phyloP scores from a whole-genome alignment of 2,113 vertebrate species.

The Gopherus evgoodei region DNA sequence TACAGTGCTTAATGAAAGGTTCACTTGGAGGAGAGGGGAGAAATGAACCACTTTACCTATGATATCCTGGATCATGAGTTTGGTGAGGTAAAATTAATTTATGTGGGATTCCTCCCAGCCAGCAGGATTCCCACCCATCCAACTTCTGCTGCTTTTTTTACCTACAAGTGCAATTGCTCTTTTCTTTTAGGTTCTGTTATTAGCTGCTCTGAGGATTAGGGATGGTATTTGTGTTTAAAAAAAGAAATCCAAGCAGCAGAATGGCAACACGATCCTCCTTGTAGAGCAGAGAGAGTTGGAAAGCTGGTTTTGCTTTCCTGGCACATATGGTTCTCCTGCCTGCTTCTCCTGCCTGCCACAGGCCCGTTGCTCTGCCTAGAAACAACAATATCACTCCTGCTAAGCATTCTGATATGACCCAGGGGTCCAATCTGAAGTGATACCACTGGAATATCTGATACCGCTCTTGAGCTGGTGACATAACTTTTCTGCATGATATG shows the following conservation, averaged over 20 bases:
- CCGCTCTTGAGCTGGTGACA: not conserved
- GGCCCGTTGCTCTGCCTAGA: constrained; percentile 33
- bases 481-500: not conserved
- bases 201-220: not conserved
- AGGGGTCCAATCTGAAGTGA: not conserved
- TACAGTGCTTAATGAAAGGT: not conserved
- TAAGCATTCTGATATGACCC: not conserved
- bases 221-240: not conserved
- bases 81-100: not conserved
- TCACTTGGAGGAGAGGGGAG: not conserved
- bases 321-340: constrained; percentile 7
- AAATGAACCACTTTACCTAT: not conserved
- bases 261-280: not conserved
- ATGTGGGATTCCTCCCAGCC: not conserved
- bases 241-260: not conserved
- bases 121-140: not conserved
- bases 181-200: not conserved
- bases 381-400: not conserved
- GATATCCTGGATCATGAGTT: not conserved
- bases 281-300: constrained; percentile 20
- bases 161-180: not conserved
- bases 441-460: constrained; percentile 14
- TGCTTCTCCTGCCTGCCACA: constrained; percentile 11
- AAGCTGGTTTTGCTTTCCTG: constrained; percentile 33
- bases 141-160: not conserved